Percentiles rank a stretch among this genome's conserved stretches.
These are phyloP conservation scores for Drosophila borealis DNA, from an alignment of 2,888 invertebrate species.

Conservation along the genomic window DNA sequence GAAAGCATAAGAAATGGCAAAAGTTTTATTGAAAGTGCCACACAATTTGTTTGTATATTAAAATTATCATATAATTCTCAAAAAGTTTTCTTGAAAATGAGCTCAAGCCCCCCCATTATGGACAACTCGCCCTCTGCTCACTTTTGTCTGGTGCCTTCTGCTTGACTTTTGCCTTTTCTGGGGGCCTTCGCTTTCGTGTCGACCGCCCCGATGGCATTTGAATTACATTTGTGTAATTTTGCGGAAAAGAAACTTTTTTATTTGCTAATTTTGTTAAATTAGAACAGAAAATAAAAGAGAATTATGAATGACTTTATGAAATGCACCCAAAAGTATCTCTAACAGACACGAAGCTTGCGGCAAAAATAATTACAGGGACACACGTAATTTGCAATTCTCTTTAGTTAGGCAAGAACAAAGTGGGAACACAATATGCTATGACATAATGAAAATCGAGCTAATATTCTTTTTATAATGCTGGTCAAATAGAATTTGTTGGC, in stretches of 20 bases:
- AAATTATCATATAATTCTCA: conserved; percentile 78
- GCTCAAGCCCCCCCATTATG: conserved; percentile 33
- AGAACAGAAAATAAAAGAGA: conserved; percentile 73
- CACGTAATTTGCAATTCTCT: conserved; percentile 75
- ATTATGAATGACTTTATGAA: conserved; percentile 66
- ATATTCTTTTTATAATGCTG: background rate
- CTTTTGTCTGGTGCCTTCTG: conserved; percentile 26
- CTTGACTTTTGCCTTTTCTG: conserved; percentile 61
- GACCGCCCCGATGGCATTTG: conserved; percentile 59
- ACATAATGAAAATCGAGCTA: background rate
- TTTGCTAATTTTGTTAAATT: conserved; percentile 79
- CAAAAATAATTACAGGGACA: conserved; percentile 63
- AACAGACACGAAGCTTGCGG: conserved; percentile 41
- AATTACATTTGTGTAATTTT: conserved; percentile 81
- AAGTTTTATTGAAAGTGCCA: conserved; percentile 81
- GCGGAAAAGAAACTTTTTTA: conserved; percentile 77
- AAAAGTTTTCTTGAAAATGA: conserved; percentile 70
- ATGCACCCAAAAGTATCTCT: conserved; percentile 49
- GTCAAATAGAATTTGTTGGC: background rate
- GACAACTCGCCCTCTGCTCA: conserved; percentile 12
- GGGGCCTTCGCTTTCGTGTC: conserved; percentile 1
- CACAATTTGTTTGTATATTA: conserved; percentile 81
- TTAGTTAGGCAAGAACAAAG: conserved; percentile 15
- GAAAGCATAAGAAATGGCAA: conserved; percentile 67
- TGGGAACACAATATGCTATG: background rate